Conservation (phyloP, 1,140 invertebrate species). For the Marisa cornuarietis region DNA sequence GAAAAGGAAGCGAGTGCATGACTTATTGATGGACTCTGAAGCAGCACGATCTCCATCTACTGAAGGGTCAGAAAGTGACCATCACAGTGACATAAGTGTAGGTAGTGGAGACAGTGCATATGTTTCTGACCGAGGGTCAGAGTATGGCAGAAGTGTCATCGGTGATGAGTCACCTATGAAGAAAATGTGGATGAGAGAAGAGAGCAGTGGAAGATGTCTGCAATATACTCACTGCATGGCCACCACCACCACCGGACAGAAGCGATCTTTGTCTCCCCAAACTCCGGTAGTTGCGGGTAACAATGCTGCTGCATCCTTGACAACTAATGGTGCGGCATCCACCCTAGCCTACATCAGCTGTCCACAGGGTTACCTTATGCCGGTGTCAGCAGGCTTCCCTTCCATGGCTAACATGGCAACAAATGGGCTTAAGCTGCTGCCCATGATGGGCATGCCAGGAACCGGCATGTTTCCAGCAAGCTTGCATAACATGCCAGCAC, state of each 20-base stretch:
- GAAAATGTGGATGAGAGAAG: slow-evolving; percentile 9
- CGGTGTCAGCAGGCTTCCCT: slow-evolving; percentile 28
- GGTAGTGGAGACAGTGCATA: slow-evolving; percentile 37
- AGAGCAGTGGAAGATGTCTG: not conserved
- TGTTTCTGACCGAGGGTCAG: slow-evolving; percentile 29
- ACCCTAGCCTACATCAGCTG: slow-evolving; percentile 24
- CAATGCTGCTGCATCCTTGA: not conserved
- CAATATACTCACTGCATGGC: slow-evolving; percentile 3
- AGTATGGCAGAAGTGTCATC: slow-evolving; percentile 16
- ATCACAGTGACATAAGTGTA: slow-evolving; percentile 33
- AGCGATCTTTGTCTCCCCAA: slow-evolving; percentile 2
- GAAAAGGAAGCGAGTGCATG: slow-evolving; percentile 39
- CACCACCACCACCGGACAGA: not conserved
- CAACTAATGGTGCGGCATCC: not conserved
- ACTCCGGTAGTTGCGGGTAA: not conserved
- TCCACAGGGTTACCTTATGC: slow-evolving; percentile 30
- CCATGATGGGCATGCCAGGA: slow-evolving; percentile 28
- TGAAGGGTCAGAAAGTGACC: slow-evolving; percentile 29
- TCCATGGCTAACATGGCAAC: slow-evolving; percentile 15
- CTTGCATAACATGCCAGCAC: slow-evolving; percentile 24
- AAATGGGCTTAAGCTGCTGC: slow-evolving; percentile 30
- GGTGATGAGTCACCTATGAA: slow-evolving; percentile 15
- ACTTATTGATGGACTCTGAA: slow-evolving; percentile 36
- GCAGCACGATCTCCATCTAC: slow-evolving; percentile 13
- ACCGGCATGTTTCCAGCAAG: slow-evolving; percentile 25